Evolutionary conservation across 1,140 invertebrate species (phyloP), one percentile per base, ranked within the genome.

Genomic region (Dendrolimus kikuchii): DNA sequence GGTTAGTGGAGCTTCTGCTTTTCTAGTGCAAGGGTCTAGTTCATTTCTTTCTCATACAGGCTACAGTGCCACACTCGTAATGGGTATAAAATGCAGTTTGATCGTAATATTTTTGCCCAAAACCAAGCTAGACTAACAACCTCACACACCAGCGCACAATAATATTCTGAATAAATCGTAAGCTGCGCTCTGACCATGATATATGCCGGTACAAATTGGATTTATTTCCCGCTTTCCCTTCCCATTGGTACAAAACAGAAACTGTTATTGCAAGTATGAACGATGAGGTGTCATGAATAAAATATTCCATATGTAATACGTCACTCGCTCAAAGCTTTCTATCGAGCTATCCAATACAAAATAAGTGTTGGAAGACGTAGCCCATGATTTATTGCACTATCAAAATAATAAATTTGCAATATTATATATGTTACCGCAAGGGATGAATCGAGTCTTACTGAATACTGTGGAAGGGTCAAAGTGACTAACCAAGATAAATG

Each of bases 201-300:
- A 71, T 80, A 85, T 78, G 71, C 66, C 72, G 66, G 78, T 75
- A 81, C 78, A 83, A 83, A 83, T 83, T 83, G 80, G 80, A 85
- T 85, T 81, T 83, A 83, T 79, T 75, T 75, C 69, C 62, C 71
- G 68, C 64, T 77, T 76, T 77, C 69, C 69, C 76, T 72, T 70
- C 66, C 68, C 73, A 77, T 78, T 74, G 69, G 72, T 69, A 72
- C 70, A 71, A 67, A 75, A 70, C 64, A 81, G 70, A 75, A 84
- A 82, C 74, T 81, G 76, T 80, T 85, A 80, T 80, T 81, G 76
- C 71, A 78, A 71, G 74, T 83, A 81, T 81, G 79, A 84, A 77
- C 73, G 77, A 84, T 84, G 81, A 78, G 68, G 76, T 71, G 74
- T 77, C 73, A 82, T 72, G 68, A 77, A 78, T 79, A 82, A 84